Base-by-base conservation (phyloP, 2,797 vertebrate species). In the Mus spretus region DNA sequence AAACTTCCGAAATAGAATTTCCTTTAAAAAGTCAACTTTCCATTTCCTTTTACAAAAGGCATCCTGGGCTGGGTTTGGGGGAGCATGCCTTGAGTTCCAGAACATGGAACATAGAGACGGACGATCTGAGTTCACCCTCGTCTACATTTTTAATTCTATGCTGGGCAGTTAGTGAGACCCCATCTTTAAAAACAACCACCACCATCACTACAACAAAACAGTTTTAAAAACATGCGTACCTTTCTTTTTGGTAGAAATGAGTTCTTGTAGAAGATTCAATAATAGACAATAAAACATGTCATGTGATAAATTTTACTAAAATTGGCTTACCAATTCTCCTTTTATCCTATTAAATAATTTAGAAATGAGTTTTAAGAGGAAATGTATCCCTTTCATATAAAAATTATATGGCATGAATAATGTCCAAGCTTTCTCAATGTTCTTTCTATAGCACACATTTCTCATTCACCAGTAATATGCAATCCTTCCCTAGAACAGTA, bases 291-390 rank as follows among this genome's bases (percentile, higher is more conserved):
- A 89, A 72, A 86, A 50, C 0, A 19, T 84, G 80, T 75, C 15
- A 70, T 85, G 83, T 94, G 70, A 40, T 47, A 94, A 28, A 57
- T 80, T 95, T 85, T 88, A 70, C 57, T 78, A n/a, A 85, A 94
- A 92, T 53, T 5, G 26, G 1, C 2, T 81, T 89, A 24, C 75
- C 65, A 65, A 37, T 90, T 74, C 3, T 17, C 7, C 26, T 94
- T 96, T 82, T 55, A 84, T 9, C 6, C 86, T 70, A 85, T 89
- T 63, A 80, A 93, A n/a, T 61, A 47, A 82, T 93, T 94, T 28
- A 55, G 10, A 67, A 74, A 37, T 70, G 2, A 84, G 53, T 82
- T 90, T 93, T 91, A 82, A 70, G 78, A 40, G 34, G 1, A 89
- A 9, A 86, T 24, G 86, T 28, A 47, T 15, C 1, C 10, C 34